Percentiles rank a stretch among this genome's conserved stretches.
These are phyloP conservation scores for Plectrocnemia conspersa DNA, from an alignment of 1,140 invertebrate species.

Conservation along the genomic window DNA sequence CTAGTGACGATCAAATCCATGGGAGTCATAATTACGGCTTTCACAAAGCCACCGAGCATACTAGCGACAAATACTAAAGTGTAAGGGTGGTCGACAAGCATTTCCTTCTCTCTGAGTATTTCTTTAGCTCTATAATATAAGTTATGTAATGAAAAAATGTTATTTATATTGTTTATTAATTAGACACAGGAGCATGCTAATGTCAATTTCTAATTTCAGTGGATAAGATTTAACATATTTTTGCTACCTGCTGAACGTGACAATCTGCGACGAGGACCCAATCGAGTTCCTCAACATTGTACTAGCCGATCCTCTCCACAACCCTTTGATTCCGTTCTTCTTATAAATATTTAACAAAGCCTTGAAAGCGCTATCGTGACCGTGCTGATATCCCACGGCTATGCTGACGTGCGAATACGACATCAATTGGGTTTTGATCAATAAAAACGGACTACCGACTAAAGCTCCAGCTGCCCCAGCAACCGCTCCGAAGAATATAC, in stretches of 20 bases:
- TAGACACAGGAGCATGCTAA: too few species aligned
- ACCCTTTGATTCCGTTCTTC: slow-evolving; percentile 64
- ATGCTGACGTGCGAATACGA: slow-evolving; percentile 70
- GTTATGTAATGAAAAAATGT: neutral
- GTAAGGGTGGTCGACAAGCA: slow-evolving; percentile 46
- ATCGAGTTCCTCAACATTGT: slow-evolving; percentile 59
- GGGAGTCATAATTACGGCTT: slow-evolving; percentile 77
- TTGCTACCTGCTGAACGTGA: slow-evolving; percentile 44
- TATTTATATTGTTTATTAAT: slow-evolving; percentile 1
- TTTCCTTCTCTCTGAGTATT: slow-evolving; percentile 45
- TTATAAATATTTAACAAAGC: slow-evolving; percentile 68
- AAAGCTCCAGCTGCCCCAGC: slow-evolving; percentile 45
- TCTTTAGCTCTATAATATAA: slow-evolving; percentile 44
- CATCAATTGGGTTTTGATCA: slow-evolving; percentile 90
- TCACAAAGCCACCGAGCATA: slow-evolving; percentile 66
- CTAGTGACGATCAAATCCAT: slow-evolving; percentile 87
- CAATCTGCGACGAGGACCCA: slow-evolving; percentile 49
- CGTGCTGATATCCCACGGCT: slow-evolving; percentile 85
- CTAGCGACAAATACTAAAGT: slow-evolving; percentile 53
- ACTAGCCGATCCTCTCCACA: slow-evolving; percentile 74
- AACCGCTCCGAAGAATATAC: slow-evolving; percentile 45
- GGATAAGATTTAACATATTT: too few species aligned
- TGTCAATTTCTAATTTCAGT: too few species aligned
- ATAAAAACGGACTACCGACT: slow-evolving; percentile 67
- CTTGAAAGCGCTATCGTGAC: slow-evolving; percentile 62